Evolutionary conservation across 2,113 vertebrate species (phyloP).

Genomic region (Corythaeola cristata): DNA sequence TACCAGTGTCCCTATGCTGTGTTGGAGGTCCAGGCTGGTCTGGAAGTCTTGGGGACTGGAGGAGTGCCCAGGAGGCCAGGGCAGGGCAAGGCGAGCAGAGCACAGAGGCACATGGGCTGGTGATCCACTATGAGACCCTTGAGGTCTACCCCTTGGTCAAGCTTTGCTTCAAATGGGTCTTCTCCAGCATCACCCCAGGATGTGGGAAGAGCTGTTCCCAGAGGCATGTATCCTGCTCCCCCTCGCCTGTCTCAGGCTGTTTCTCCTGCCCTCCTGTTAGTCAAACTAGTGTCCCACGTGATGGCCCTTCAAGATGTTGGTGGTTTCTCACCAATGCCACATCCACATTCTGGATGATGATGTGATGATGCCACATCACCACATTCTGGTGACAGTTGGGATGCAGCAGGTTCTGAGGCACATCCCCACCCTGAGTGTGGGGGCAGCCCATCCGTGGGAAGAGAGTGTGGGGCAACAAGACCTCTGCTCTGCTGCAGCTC

Average conservation of each 20-base stretch:
- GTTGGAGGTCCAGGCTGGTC: background rate
- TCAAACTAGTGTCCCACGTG: background rate
- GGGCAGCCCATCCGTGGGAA: background rate
- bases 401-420: background rate
- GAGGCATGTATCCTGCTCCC: background rate
- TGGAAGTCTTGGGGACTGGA: background rate
- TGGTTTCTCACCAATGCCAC: background rate
- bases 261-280: background rate
- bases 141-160: background rate
- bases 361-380: no score
- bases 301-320: background rate
- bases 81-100: background rate
- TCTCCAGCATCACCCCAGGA: background rate
- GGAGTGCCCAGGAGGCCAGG: background rate
- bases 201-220: background rate
- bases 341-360: background rate
- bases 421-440: accelerated
- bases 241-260: background rate
- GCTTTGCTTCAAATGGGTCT: background rate
- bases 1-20: background rate
- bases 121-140: background rate
- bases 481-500: background rate
- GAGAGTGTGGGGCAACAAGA: background rate
- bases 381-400: background rate
- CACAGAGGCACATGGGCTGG: no score